Evolutionary conservation across 2,113 vertebrate species (phyloP).

Genomic region (Hystrix brachyura): DNA sequence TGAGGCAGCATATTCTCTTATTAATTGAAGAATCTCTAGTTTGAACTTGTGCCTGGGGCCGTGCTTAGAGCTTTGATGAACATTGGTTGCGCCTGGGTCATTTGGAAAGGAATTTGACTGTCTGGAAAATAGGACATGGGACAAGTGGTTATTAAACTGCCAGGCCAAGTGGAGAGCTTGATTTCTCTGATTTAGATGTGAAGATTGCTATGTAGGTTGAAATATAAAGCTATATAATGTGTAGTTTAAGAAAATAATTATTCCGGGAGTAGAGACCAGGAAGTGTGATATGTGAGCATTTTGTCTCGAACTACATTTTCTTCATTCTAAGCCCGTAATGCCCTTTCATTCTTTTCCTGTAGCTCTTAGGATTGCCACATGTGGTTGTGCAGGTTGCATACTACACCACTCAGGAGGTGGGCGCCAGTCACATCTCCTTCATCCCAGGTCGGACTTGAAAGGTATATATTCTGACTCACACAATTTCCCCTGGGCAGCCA

Average conservation of each 20-base stretch:
- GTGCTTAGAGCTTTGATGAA: neutral
- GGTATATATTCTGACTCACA: neutral
- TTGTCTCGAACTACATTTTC: neutral
- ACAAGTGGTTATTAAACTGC: conserved; percentile 8
- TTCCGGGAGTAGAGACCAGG: neutral
- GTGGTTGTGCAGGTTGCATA: neutral
- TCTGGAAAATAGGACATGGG: neutral
- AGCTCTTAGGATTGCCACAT: neutral
- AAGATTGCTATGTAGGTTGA: neutral
- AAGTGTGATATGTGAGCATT: neutral
- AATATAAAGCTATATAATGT: neutral
- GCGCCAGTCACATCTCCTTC: neutral
- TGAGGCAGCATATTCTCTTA: neutral
- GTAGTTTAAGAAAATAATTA: conserved; percentile 47
- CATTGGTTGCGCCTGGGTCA: conserved; percentile 2
- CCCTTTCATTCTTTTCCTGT: neutral
- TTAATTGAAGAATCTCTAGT: neutral
- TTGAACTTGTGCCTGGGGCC: neutral
- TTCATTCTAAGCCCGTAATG: neutral
- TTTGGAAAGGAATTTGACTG: conserved; percentile 16
- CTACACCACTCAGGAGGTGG: neutral
- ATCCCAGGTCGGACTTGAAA: neutral
- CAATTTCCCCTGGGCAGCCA: neutral
- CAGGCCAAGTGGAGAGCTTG: neutral
- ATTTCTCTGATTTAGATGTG: conserved; percentile 41